Evolutionary conservation across 2,888 invertebrate species (phyloP).

Genomic region (Metopia argyrocephala): DNA sequence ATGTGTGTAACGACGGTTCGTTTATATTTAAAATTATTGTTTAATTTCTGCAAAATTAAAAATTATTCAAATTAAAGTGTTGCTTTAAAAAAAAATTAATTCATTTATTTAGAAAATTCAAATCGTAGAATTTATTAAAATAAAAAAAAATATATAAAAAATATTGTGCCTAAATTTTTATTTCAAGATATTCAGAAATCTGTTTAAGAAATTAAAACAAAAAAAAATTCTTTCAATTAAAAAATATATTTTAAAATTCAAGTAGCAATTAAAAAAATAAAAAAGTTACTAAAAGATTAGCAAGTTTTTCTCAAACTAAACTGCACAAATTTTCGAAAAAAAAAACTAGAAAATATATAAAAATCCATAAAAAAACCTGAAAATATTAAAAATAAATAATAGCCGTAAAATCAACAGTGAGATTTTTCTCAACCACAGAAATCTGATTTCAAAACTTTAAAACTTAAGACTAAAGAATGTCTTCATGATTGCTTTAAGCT

Average conservation of each 20-base stretch:
- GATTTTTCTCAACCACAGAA: no score
- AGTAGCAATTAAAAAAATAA: not conserved
- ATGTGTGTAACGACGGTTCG: constrained; percentile 30
- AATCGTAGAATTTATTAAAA: constrained; percentile 54
- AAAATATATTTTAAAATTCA: constrained; percentile 1
- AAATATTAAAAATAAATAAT: no score
- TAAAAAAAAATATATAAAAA: constrained; percentile 30
- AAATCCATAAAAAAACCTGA: not conserved
- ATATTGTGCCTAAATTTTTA: constrained; percentile 50
- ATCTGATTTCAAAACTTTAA: no score
- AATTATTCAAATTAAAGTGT: not conserved
- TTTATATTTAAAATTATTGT: constrained; percentile 18
- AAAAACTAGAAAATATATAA: constrained; percentile 7
- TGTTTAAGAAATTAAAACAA: not conserved
- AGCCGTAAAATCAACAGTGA: no score
- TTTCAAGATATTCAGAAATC: constrained; percentile 19
- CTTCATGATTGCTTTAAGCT: no score
- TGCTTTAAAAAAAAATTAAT: not conserved
- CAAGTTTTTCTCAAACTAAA: no score
- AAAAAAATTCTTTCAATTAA: not conserved
- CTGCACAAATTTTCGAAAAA: no score
- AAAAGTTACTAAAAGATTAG: not conserved
- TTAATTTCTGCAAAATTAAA: not conserved
- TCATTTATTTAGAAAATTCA: constrained; percentile 26
- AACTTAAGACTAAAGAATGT: no score